Percentiles rank a stretch among this genome's conserved stretches.
Evolutionary conservation across 2,113 vertebrate genomes (phyloP).

Genomic region (Neolamprologus sp.): DNA sequence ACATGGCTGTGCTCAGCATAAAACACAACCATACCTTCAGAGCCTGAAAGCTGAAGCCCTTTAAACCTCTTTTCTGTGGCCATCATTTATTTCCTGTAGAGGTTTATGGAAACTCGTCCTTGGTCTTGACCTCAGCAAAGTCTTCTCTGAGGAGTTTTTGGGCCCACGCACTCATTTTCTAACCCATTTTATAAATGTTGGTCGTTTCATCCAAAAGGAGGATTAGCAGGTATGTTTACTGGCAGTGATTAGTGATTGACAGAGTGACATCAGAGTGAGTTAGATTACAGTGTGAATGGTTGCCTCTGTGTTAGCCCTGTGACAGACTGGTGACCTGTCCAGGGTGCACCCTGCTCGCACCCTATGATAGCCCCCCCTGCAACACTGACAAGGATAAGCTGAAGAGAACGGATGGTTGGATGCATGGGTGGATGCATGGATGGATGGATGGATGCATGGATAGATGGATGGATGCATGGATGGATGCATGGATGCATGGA

Average conservation of each 20-base stretch:
- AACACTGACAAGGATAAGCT: neutral
- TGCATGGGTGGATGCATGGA: rapidly evolving
- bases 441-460: rapidly evolving
- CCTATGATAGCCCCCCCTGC: neutral
- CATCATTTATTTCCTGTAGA: neutral
- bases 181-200: neutral
- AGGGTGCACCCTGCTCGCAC: neutral
- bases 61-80: neutral
- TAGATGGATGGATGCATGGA: rapidly evolving
- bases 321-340: neutral
- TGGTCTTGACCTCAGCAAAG: neutral
- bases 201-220: neutral
- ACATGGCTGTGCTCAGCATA: neutral
- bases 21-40: neutral
- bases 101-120: neutral
- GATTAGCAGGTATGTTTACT: neutral
- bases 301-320: neutral
- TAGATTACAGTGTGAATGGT: neutral
- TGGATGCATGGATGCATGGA: rapidly evolving
- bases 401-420: neutral
- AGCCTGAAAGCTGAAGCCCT: neutral
- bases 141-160: neutral
- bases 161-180: neutral
- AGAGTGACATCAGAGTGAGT: neutral
- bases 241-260: neutral